Evolutionary conservation across 2,797 vertebrate genomes (phyloP), one percentile per base, ranked within the genome.

Genomic region (Odontamblyopus lacepedii): DNA sequence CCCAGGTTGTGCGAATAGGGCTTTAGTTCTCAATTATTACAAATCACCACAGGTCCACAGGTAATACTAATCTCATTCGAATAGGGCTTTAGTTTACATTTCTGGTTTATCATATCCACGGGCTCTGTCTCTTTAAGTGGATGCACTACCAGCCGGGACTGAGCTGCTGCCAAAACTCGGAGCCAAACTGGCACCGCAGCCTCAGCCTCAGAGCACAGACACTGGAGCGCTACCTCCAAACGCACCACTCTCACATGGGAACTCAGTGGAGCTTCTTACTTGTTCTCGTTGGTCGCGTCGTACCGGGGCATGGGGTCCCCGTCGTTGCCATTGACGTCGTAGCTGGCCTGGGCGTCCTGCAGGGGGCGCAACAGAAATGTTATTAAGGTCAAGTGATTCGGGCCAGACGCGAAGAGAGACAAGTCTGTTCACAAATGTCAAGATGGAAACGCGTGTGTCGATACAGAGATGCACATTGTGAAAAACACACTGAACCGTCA

Each of bases 251-350:
- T 23, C 63, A 18, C 18, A 53, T 65, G 35, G 26, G 53, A 63
- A 13, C 5, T 55, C 18, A n/a, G 15, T 29, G 13, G 26, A 9
- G 69, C 69, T 55, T 73, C 97, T 96, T 96, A 99, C 98, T 99
- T 99, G 96, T 99, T 99, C 86, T 99, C 98, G 1, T 99, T 99
- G 93, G 95, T 99, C 83, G 97, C 96, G 65, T 99, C 98, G 0
- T 99, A 99, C 77, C 98, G 96, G 82, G 98, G 98, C 98, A 99
- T 98, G 32, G 98, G 98, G 81, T 99, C 98, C 93, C 96, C 93
- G 88, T 99, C 98, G 71, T 99, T 98, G 76, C 97, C 96, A 78
- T 99, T 99, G 86, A 99, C 98, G 77, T 99, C 98, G 84, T 95
- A 99, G 92, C 98, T 99, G 79, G 98, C 98, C 77, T 96, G 94